A percentile compares a stretch with the other conserved stretches of the same genome.
Conservation (phyloP, 2,113 vertebrate species). For the Acanthochromis polyacanthus region DNA sequence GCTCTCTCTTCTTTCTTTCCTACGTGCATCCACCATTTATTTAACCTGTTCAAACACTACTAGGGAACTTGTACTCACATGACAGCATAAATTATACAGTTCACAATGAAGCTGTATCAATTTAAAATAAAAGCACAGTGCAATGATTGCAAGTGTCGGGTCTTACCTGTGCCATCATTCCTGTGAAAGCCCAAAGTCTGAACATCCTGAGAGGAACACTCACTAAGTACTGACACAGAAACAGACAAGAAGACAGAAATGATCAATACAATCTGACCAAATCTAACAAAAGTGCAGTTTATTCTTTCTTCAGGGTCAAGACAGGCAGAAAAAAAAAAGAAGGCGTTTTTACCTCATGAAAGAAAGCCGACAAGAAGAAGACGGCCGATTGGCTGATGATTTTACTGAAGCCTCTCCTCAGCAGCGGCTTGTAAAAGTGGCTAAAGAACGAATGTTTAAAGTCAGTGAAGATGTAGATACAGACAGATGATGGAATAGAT, state of each 20-base stretch:
- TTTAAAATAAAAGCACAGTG: neutral
- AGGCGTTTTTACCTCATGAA: conserved; percentile 89
- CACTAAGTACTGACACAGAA: conserved; percentile 88
- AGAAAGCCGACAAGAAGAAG: conserved; percentile 92
- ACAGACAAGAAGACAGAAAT: neutral
- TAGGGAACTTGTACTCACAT: too few species aligned
- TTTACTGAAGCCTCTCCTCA: conserved; percentile 86
- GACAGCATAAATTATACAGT: too few species aligned
- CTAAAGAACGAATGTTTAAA: conserved; percentile 69
- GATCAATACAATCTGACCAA: neutral
- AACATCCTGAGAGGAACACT: conserved; percentile 96
- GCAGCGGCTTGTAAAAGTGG: conserved; percentile 93
- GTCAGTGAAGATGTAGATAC: neutral
- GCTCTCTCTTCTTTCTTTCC: too few species aligned
- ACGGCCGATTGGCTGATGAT: conserved; percentile 87
- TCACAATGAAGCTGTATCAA: too few species aligned
- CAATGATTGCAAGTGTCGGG: neutral
- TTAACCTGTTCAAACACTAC: too few species aligned
- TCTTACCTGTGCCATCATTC: conserved; percentile 94
- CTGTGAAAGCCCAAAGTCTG: conserved; percentile 93
- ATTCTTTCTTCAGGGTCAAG: neutral
- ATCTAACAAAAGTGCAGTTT: too few species aligned
- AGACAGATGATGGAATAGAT: neutral
- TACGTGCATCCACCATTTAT: too few species aligned
- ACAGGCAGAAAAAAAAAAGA: neutral